These are phyloP conservation scores for Hymenopus coronatus DNA, from an alignment of 2,888 invertebrate species.

Conservation along the genomic window DNA sequence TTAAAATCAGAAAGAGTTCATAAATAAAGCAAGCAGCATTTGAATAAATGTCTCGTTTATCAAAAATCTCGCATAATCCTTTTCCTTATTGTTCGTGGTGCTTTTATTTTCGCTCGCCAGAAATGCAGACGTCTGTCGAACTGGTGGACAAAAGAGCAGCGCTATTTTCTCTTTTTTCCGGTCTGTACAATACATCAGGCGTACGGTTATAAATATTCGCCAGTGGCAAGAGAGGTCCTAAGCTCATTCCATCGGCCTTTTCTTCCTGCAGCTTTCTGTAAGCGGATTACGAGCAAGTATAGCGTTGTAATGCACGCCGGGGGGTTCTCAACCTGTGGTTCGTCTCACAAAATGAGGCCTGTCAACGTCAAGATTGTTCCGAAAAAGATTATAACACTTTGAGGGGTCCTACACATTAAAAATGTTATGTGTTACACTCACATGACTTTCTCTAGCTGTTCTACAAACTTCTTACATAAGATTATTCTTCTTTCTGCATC, in stretches of 20 bases:
- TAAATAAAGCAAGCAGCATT: too few relatives aligned
- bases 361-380: background rate
- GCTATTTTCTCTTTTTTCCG: background rate
- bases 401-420: too few relatives aligned
- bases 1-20: too few relatives aligned
- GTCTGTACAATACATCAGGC: background rate
- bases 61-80: background rate
- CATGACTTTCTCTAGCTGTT: too few relatives aligned
- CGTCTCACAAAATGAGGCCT: background rate
- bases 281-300: background rate
- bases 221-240: background rate
- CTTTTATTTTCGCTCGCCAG: background rate
- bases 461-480: too few relatives aligned
- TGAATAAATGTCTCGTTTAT: background rate
- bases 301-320: background rate
- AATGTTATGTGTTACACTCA: too few relatives aligned
- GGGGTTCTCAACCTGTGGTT: background rate
- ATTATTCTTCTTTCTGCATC: too few relatives aligned
- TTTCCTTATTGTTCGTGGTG: background rate
- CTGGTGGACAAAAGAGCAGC: background rate
- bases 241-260: background rate
- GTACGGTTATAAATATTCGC: background rate
- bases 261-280: background rate
- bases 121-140: background rate
- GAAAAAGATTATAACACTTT: too few relatives aligned